A percentile compares a stretch with the other conserved stretches of the same genome.
Conservation (phyloP, 2,113 vertebrate species). For the Solea solea region DNA sequence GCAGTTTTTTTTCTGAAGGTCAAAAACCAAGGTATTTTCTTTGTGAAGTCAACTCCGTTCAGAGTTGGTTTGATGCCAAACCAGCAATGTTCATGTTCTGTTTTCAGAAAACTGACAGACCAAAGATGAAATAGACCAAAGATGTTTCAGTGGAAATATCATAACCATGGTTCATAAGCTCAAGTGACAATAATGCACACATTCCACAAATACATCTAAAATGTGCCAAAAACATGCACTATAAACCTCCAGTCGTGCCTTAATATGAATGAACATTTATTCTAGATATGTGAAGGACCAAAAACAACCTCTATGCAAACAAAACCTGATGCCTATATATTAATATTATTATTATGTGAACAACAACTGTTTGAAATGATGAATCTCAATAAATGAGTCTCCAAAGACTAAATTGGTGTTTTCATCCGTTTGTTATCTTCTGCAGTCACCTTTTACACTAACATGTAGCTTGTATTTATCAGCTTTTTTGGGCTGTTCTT, state of each 20-base stretch:
- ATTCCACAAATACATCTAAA: slow-evolving; percentile 31
- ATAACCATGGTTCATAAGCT: slow-evolving; percentile 5
- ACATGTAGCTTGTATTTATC: too few species aligned
- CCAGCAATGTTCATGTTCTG: not conserved
- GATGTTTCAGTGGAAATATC: not conserved
- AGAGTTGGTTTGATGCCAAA: slow-evolving; percentile 5
- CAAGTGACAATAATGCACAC: slow-evolving; percentile 5
- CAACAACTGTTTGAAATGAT: slow-evolving; percentile 20
- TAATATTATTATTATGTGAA: slow-evolving; percentile 4
- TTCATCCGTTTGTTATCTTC: not conserved
- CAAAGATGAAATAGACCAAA: not conserved
- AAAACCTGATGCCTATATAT: slow-evolving; percentile 15
- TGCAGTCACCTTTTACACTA: too few species aligned
- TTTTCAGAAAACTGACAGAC: not conserved
- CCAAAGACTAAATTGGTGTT: not conserved
- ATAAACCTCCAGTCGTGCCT: slow-evolving; percentile 40
- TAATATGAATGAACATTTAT: slow-evolving; percentile 7
- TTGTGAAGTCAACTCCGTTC: not conserved
- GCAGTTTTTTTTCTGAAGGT: not conserved
- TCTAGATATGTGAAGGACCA: slow-evolving; percentile 32
- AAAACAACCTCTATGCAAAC: slow-evolving; percentile 29
- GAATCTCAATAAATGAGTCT: slow-evolving; percentile 40
- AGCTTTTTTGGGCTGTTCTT: too few species aligned
- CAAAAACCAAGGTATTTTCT: not conserved
- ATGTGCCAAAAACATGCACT: slow-evolving; percentile 30